These are phyloP conservation scores for Drosophila sulfurigaster DNA, from an alignment of 1,140 invertebrate genomes.

Conservation along the genomic window DNA sequence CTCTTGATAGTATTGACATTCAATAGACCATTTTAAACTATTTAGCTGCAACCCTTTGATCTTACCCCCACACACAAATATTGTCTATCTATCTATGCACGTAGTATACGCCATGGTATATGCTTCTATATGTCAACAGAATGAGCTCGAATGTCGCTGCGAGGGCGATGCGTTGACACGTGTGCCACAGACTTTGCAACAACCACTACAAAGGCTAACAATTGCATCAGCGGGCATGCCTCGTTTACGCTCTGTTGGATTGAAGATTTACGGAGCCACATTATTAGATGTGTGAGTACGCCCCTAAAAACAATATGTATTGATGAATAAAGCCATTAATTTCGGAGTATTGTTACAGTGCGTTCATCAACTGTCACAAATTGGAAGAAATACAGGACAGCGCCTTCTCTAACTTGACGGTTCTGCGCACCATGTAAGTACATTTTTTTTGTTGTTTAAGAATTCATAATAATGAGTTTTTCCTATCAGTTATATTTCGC, in stretches of 20 bases:
- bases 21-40: not conserved
- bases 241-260: conserved; percentile 67
- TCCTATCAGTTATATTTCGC: conserved; percentile 85
- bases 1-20: not conserved
- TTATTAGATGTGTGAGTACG: conserved; percentile 79
- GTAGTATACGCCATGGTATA: not conserved
- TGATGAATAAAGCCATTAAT: not conserved
- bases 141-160: conserved; percentile 80
- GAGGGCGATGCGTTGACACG: conserved; percentile 69
- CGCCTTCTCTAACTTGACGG: conserved; percentile 84
- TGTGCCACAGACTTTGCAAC: conserved; percentile 76
- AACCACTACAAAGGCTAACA: conserved; percentile 74
- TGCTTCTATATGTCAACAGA: conserved; percentile 35
- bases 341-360: conserved; percentile 61
- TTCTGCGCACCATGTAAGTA: conserved; percentile 86
- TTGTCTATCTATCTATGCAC: not conserved
- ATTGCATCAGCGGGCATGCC: conserved; percentile 79
- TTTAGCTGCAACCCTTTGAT: conserved; percentile 1
- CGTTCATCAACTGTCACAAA: conserved; percentile 84
- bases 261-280: conserved; percentile 72
- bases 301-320: not conserved
- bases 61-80: conserved; percentile 4
- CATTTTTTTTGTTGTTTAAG: not conserved
- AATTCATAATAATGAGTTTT: not conserved
- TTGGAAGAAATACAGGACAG: conserved; percentile 85